phyloP scores from a whole-genome alignment of 2,888 invertebrate species.

The Ceraclea dissimilis region DNA sequence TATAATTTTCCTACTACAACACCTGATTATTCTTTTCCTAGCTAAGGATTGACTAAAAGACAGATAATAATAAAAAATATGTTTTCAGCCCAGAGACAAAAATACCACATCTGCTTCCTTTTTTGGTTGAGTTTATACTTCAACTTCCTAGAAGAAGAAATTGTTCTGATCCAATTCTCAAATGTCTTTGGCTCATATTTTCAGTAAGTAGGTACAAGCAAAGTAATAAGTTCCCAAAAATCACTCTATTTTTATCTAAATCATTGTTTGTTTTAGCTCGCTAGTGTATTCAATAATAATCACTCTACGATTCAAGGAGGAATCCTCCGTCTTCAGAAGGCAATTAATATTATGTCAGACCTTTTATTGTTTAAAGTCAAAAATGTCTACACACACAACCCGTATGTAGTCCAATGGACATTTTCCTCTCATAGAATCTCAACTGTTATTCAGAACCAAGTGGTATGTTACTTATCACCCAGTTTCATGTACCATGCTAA shows the following conservation, averaged over 20 bases:
- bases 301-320: constrained; percentile 11
- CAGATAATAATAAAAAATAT: neutral
- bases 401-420: constrained; percentile 18
- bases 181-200: constrained; percentile 24
- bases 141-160: constrained; percentile 7
- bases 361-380: constrained; percentile 12
- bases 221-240: too few relatives aligned
- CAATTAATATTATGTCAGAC: constrained; percentile 13
- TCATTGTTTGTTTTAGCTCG: constrained; percentile 11
- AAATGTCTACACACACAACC: constrained; percentile 22
- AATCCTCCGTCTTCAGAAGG: constrained; percentile 14
- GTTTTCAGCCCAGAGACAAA: constrained; percentile 13
- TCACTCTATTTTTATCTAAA: too few relatives aligned
- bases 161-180: constrained; percentile 14
- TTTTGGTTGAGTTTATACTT: constrained; percentile 19
- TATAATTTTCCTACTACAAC: too few relatives aligned
- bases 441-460: constrained; percentile 10
- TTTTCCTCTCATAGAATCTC: constrained; percentile 20
- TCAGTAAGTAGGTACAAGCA: constrained; percentile 14
- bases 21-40: too few relatives aligned
- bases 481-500: neutral
- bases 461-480: constrained; percentile 8
- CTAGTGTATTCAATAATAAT: constrained; percentile 3
- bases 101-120: constrained; percentile 12
- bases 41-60: too few relatives aligned